Percentiles rank a stretch among this genome's conserved stretches.
Evolutionary conservation across 2,797 vertebrate genomes (phyloP).

Genomic region (Adelosebastes latens): DNA sequence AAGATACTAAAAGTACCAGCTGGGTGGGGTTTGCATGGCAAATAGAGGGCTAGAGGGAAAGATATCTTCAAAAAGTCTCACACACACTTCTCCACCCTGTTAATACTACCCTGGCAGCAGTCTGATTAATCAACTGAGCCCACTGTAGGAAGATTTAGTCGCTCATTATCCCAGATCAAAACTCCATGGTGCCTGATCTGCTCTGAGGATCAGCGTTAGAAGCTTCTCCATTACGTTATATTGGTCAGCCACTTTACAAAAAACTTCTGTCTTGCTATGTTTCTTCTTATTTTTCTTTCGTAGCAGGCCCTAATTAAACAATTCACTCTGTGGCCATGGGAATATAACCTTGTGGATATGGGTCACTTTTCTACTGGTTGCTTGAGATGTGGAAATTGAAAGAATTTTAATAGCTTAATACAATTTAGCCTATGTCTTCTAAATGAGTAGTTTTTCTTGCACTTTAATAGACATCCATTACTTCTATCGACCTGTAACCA

Average conservation of each 20-base stretch:
- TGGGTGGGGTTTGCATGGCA: not conserved
- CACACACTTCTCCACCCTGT: not conserved
- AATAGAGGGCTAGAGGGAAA: not conserved
- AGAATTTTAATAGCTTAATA: not conserved
- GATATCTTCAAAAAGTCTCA: not conserved
- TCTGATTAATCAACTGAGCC: constrained; percentile 58
- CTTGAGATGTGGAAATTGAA: not conserved
- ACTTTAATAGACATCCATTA: not conserved
- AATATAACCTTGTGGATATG: not conserved
- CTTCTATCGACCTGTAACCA: not conserved
- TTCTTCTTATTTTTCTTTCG: not conserved
- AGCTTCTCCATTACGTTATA: not conserved
- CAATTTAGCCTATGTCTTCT: not conserved
- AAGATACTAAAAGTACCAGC: not conserved
- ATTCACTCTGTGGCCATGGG: not conserved
- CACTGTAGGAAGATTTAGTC: constrained; percentile 44
- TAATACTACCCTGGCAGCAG: constrained; percentile 22
- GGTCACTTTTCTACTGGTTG: not conserved
- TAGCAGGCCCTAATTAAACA: not conserved
- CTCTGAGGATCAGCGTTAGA: not conserved
- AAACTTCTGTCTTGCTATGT: not conserved
- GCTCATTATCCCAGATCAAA: constrained; percentile 60
- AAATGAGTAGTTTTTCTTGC: not conserved
- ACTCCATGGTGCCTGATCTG: constrained; percentile 19
- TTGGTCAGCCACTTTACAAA: not conserved